A percentile compares a stretch with the other conserved stretches of the same genome.
Evolutionary conservation across 2,888 invertebrate genomes (phyloP).

Genomic region (Hirtodrosophila alboralis): DNA sequence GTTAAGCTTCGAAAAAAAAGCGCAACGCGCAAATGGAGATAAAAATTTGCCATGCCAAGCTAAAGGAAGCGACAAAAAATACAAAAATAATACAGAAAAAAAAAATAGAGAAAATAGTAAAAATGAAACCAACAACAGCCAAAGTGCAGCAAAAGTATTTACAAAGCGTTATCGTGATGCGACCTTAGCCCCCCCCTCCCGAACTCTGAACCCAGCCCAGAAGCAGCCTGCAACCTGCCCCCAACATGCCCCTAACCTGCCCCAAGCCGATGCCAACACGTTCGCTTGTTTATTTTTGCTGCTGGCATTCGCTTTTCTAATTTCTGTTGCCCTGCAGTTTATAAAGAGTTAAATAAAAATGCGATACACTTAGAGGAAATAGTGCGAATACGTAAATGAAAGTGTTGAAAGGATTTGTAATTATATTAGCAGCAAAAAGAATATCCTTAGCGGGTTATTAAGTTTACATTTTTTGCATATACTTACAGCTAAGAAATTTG

Average conservation of each 20-base stretch:
- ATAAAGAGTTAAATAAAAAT: slow-evolving; percentile 71
- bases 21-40: slow-evolving; percentile 74
- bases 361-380: slow-evolving; percentile 54
- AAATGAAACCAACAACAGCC: slow-evolving; percentile 60
- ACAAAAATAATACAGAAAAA: slow-evolving; percentile 25
- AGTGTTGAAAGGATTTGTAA: slow-evolving; percentile 44
- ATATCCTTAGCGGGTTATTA: slow-evolving; percentile 14
- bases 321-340: slow-evolving; percentile 68
- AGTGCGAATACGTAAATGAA: slow-evolving; percentile 27
- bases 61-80: slow-evolving; percentile 73
- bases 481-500: background rate
- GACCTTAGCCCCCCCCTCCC: slow-evolving; percentile 46
- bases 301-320: slow-evolving; percentile 72
- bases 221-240: no score
- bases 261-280: slow-evolving; percentile 43
- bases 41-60: slow-evolving; percentile 74
- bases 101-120: no score
- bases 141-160: slow-evolving; percentile 80
- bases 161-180: slow-evolving; percentile 78
- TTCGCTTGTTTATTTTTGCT: slow-evolving; percentile 70
- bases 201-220: slow-evolving; percentile 60
- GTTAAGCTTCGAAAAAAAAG: slow-evolving; percentile 57
- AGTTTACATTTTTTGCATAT: slow-evolving; percentile 4
- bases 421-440: slow-evolving; percentile 16
- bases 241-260: slow-evolving; percentile 12